Base-by-base conservation (phyloP, 2,113 vertebrate genomes). In the Corythaeola cristata region DNA sequence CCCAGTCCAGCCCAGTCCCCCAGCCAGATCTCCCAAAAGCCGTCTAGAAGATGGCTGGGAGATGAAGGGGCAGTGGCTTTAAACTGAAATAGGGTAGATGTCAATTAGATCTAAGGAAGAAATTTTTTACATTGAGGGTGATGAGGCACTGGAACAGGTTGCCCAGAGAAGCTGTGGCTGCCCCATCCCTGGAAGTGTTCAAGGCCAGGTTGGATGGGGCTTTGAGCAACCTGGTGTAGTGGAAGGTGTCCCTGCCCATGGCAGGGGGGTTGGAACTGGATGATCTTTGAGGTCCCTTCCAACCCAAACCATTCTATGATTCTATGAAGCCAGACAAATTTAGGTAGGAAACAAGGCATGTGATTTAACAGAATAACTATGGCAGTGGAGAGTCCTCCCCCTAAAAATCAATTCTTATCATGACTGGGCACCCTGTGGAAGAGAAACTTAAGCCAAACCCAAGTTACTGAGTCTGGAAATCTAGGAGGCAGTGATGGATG, bases 261-360 rank as follows among this genome's bases (percentile, higher is more conserved):
- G 39, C 39, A 39, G 39, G 39, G 39, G 39, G 39, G 39, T 39
- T 39, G 39, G 39, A 39, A 39, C 39, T 39, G 39, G 39, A 39
- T 39, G 39, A 11, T 39, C 39, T 39, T 39, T 39, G 39, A 39
- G 39, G 39, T 39, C 39, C 39, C 39, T 39, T 39, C 39, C 39
- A 39, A 39, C 39, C 39, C 39, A 39, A 39, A 39, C 39, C 11
- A 11, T 39, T 39, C 39, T 39, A 39, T 39, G 39, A 39, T 39
- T 39, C 39, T 39, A 39, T n/a, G 63, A 15, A 86, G 39, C 28
- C 47, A 66, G 41, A 49, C n/a, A 87, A 67, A 74, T 44, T 69
- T 0, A 0, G 14, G 27, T 89, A 33, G 45, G 91, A 91, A 88
- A 77, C 0, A 0, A 86, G 39, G 28, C 12, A 3, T 3, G 7